A percentile compares a stretch with the other conserved stretches of the same genome.
These are phyloP conservation scores for Rhadina sibilatrix DNA, from an alignment of 2,113 vertebrate species.

Conservation along the genomic window DNA sequence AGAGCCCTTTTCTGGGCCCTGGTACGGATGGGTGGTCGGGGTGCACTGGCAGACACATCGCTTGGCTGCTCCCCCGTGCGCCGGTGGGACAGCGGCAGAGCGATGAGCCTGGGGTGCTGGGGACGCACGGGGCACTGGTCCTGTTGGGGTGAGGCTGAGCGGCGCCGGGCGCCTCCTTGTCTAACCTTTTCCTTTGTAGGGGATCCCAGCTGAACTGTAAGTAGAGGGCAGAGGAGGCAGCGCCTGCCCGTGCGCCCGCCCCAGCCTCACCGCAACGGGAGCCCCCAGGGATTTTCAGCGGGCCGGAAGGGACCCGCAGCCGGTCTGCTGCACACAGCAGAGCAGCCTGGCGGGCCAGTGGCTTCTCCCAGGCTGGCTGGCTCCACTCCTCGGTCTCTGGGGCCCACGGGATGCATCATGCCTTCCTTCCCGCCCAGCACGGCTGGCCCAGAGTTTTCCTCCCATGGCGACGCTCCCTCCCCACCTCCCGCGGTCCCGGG, in stretches of 20 bases:
- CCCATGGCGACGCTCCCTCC: conserved; percentile 63
- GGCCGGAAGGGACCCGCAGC: neutral
- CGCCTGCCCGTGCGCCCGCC: neutral
- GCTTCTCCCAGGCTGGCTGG: neutral
- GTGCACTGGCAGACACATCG: neutral
- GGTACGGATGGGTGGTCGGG: conserved; percentile 46
- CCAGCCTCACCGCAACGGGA: conserved; percentile 57
- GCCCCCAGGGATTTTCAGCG: neutral
- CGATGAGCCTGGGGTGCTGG: neutral
- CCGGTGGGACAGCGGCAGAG: neutral
- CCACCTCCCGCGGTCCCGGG: conserved; percentile 60
- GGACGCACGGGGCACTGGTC: neutral
- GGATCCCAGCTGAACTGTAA: conserved; percentile 66
- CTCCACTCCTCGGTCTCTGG: neutral
- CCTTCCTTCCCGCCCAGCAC: conserved; percentile 41
- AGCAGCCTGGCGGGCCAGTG: neutral
- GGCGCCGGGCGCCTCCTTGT: conserved; percentile 55
- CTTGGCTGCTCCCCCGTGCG: neutral
- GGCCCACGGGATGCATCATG: neutral
- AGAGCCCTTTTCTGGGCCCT: conserved; percentile 42
- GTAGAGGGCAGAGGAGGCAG: conserved; percentile 70
- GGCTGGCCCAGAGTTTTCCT: conserved; percentile 56
- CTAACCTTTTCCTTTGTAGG: conserved; percentile 66
- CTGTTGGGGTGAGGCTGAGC: conserved; percentile 64
- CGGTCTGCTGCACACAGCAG: neutral